Evolutionary conservation across 1,140 invertebrate species (phyloP).

Genomic region (Phthorimaea operculella): DNA sequence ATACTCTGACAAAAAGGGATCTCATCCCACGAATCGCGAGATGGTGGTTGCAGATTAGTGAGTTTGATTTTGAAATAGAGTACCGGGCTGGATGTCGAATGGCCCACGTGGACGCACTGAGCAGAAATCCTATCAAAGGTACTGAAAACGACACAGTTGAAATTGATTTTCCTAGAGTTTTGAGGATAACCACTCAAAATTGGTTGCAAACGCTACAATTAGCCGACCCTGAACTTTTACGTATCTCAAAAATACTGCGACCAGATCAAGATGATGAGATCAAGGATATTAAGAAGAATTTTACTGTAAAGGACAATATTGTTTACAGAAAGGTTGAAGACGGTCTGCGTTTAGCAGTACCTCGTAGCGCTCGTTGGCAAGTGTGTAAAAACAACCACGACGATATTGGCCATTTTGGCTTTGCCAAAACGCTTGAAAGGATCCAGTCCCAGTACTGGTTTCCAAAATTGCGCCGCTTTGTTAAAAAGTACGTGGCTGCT

Average conservation of each 20-base stretch:
- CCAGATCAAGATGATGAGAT: neutral
- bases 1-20: slow-evolving; percentile 15
- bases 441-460: neutral
- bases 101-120: slow-evolving; percentile 29
- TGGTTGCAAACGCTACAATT: neutral
- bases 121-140: slow-evolving; percentile 17
- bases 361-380: slow-evolving; percentile 5
- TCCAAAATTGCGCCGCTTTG: neutral
- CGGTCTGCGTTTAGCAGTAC: neutral
- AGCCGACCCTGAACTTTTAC: neutral
- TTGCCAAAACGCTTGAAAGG: slow-evolving; percentile 8
- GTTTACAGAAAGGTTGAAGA: neutral
- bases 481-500: neutral
- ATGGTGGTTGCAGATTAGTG: slow-evolving; percentile 28
- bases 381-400: slow-evolving; percentile 5
- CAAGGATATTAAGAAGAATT: slow-evolving; percentile 1
- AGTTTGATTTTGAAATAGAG: slow-evolving; percentile 24
- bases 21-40: slow-evolving; percentile 18
- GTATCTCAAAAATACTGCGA: neutral
- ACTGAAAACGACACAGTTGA: neutral
- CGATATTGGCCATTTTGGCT: slow-evolving; percentile 11
- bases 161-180: neutral
- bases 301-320: neutral
- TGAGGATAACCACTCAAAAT: neutral
- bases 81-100: slow-evolving; percentile 22